Base-by-base conservation (phyloP, 2,888 invertebrate species). In the Brenthis hecate region DNA sequence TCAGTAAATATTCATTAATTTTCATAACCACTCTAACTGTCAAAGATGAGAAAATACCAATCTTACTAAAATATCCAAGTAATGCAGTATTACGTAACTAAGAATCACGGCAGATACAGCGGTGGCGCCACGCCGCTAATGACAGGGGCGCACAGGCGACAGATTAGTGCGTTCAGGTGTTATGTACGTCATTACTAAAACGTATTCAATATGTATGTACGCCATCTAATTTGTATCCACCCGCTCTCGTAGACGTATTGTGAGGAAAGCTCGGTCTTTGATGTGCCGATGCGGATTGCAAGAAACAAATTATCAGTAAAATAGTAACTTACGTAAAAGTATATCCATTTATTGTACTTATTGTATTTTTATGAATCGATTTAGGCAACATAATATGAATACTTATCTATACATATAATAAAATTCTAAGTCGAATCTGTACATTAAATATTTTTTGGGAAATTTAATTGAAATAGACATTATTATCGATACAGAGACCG, bases 71-170 rank as follows among this genome's bases (percentile, higher is more conserved):
- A 57, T 57, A 65, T 57, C 57, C 57, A 36, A 43, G 56, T 60
- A 60, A 60, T 65, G 65, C 36, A 16, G 43, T 56, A 61, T 69
- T 69, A 65, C 69, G 56, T 65, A 65, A 69, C 54, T 43, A 11
- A 61, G 36, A 56, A 61, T 56, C 43, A 56, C 43, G 54, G 54
- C n/a, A 48, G 51, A 64, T 28, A 71, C 73, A 61, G 76, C 78
- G 76, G 81, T 81, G 83, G 83, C 84, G 84, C 82, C 81, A 78
- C 75, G 74, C 78, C 75, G 75, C 70, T 87, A 85, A 86, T 87
- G 74, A 86, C 80, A 87, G 82, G 76, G 76, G 58, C 67, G 63
- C 23, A 72, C 65, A 65, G 72, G 8, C 65, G 60, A 61, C 65
- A 70, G 64, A 61, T 60, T 56, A 54, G 32, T 55, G 54, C 55